phyloP scores from a whole-genome alignment of 1,140 invertebrate species.

The Formica selysi region DNA sequence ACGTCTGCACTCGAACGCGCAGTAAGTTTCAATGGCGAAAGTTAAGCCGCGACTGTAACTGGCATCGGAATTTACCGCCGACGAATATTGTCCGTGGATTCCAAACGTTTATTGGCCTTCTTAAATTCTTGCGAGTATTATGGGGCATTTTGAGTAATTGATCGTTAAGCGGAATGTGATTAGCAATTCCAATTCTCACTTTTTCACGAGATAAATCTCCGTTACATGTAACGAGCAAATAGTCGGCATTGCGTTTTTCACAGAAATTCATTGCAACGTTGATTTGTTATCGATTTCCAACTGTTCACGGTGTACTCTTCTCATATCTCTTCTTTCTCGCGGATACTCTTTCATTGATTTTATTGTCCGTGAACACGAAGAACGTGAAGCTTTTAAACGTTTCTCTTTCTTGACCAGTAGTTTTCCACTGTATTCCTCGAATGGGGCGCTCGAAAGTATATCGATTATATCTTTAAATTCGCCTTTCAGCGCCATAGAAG shows the following conservation, averaged over 20 bases:
- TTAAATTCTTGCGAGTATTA: constrained; percentile 1
- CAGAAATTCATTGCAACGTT: background rate
- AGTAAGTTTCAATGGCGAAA: constrained; percentile 52
- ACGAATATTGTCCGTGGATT: constrained; percentile 25
- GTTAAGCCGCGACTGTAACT: constrained; percentile 43
- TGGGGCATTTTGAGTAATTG: constrained; percentile 18
- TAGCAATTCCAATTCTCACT: constrained; percentile 1
- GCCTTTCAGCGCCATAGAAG: background rate
- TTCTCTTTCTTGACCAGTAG: constrained; percentile 24
- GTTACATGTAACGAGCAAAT: background rate
- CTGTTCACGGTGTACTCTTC: background rate
- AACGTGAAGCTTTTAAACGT: constrained; percentile 39
- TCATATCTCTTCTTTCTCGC: constrained; percentile 13
- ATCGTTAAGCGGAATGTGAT: constrained; percentile 27
- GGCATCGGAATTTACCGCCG: constrained; percentile 35
- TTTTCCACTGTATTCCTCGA: constrained; percentile 35
- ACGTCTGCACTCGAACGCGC: constrained; percentile 29
- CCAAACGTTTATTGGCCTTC: constrained; percentile 31
- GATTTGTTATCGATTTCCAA: constrained; percentile 25
- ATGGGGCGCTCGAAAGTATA: constrained; percentile 31
- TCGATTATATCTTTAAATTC: constrained; percentile 60
- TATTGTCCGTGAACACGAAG: constrained; percentile 33
- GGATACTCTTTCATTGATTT: constrained; percentile 53
- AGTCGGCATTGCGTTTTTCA: background rate
- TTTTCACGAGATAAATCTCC: background rate